A percentile compares a stretch with the other conserved stretches of the same genome.
These are phyloP conservation scores for Bufo gargarizans DNA, from an alignment of 2,113 vertebrate genomes.

Conservation along the genomic window DNA sequence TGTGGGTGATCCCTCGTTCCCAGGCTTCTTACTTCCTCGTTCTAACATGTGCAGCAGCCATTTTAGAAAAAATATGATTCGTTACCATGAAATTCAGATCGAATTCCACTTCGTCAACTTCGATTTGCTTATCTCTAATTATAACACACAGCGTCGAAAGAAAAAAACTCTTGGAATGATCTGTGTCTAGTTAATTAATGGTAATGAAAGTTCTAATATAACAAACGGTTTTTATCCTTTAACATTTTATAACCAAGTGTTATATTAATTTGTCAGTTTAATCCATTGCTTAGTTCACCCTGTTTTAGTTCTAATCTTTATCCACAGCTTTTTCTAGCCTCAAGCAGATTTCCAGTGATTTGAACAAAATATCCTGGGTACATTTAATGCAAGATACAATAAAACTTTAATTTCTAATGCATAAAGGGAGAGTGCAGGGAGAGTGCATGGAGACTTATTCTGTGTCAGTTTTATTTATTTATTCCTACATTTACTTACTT, in stretches of 20 bases:
- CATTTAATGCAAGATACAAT: background rate
- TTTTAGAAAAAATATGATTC: too few relatives aligned
- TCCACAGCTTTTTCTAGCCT: background rate
- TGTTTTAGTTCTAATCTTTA: background rate
- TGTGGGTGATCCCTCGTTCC: too few relatives aligned
- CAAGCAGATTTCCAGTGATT: background rate
- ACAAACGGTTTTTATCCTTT: background rate
- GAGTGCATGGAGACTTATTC: too few relatives aligned
- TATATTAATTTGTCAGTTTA: conserved; percentile 3
- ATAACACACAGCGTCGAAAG: background rate
- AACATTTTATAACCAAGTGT: background rate
- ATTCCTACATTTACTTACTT: too few relatives aligned
- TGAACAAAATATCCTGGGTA: background rate
- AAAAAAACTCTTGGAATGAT: background rate
- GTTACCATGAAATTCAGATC: too few relatives aligned
- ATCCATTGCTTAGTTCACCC: background rate
- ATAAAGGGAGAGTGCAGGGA: too few relatives aligned
- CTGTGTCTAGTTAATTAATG: background rate
- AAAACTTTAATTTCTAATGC: background rate
- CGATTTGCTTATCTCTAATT: too few relatives aligned
- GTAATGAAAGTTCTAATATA: background rate
- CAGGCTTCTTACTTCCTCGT: too few relatives aligned
- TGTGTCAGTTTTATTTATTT: too few relatives aligned
- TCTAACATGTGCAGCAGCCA: too few relatives aligned
- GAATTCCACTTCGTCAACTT: too few relatives aligned